Conservation (phyloP, 1,140 invertebrate species). For the Drosophila nebulosa region DNA sequence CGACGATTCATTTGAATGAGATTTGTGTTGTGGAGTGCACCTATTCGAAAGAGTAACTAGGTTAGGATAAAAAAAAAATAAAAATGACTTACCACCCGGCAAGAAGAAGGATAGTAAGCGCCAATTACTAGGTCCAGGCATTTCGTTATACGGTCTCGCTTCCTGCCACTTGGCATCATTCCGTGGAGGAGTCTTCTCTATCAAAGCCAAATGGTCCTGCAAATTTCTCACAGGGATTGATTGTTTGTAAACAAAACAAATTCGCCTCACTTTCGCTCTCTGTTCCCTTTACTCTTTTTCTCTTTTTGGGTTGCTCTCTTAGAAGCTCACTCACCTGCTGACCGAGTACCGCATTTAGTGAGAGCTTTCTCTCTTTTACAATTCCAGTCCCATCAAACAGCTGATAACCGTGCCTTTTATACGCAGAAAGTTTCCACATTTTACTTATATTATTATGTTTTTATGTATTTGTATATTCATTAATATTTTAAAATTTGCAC, state of each 20-base stretch:
- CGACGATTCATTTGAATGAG: constrained; percentile 54
- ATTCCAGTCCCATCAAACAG: neutral
- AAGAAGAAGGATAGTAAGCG: constrained; percentile 50
- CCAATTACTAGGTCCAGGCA: constrained; percentile 50
- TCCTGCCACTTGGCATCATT: constrained; percentile 56
- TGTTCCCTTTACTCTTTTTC: neutral
- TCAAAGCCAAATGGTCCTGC: constrained; percentile 32
- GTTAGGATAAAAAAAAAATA: neutral
- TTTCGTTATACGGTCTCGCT: constrained; percentile 41
- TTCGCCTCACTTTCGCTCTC: constrained; percentile 5
- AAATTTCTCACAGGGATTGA: constrained; percentile 17
- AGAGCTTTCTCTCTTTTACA: constrained; percentile 10
- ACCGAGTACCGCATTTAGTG: constrained; percentile 6
- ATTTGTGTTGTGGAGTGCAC: constrained; percentile 49
- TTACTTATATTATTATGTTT: neutral
- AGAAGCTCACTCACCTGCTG: constrained; percentile 50
- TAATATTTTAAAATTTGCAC: constrained; percentile 25
- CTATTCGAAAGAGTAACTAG: constrained; percentile 24
- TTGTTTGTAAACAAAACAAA: constrained; percentile 63
- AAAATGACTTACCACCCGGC: constrained; percentile 53
- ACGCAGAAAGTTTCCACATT: constrained; percentile 26
- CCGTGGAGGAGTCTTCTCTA: constrained; percentile 27
- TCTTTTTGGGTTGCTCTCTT: neutral
- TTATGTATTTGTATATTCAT: neutral
- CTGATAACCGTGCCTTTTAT: constrained; percentile 17